phyloP scores from a whole-genome alignment of 2,888 invertebrate species.

The Agrochola lota region DNA sequence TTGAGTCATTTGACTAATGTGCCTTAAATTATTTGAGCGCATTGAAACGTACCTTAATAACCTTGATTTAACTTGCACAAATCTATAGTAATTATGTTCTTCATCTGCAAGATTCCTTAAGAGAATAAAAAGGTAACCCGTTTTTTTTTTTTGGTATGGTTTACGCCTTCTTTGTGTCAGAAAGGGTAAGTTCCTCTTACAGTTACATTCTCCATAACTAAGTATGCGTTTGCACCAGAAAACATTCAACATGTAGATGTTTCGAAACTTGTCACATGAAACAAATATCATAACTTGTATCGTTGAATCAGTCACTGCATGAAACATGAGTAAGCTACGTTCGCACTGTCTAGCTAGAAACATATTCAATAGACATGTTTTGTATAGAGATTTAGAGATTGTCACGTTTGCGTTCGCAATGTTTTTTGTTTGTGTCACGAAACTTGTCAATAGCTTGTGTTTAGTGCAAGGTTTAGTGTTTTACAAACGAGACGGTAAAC shows the following conservation, averaged over 20 bases:
- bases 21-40: not conserved
- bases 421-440: not conserved
- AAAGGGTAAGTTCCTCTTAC: not conserved
- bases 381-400: not conserved
- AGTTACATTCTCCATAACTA: not conserved
- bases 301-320: not conserved
- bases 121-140: not conserved
- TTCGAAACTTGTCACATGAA: not conserved
- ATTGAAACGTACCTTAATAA: not conserved
- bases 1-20: slow-evolving; percentile 17
- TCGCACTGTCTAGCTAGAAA: not conserved
- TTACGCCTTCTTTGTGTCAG: not conserved
- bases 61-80: too few species aligned
- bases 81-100: too few species aligned
- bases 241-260: not conserved
- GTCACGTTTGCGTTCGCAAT: not conserved
- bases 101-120: not conserved
- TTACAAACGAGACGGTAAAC: too few species aligned
- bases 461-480: not conserved
- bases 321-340: not conserved
- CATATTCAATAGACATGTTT: not conserved
- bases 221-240: not conserved
- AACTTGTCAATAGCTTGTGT: not conserved
- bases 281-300: not conserved
- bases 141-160: not conserved